phyloP scores from a whole-genome alignment of 2,888 invertebrate genomes.

The Keiferia lycopersicella region DNA sequence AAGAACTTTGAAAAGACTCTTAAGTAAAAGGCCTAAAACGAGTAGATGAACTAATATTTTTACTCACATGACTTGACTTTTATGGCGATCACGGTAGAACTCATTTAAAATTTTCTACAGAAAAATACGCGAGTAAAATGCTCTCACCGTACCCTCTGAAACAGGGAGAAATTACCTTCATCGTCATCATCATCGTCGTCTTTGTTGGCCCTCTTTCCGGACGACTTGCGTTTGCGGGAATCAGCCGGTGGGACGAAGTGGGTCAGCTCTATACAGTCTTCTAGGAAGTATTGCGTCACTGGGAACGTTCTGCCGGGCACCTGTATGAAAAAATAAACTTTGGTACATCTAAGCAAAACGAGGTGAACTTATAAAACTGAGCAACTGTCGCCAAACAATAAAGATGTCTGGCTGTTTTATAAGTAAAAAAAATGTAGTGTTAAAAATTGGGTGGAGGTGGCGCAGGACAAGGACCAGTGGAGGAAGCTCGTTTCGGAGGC shows the following conservation, averaged over 20 bases:
- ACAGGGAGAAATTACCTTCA: slow-evolving; percentile 54
- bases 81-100: too few relatives aligned
- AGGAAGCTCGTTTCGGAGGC: too few relatives aligned
- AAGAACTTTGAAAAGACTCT: too few relatives aligned
- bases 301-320: slow-evolving; percentile 93
- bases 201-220: slow-evolving; percentile 74
- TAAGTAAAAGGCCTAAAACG: too few relatives aligned
- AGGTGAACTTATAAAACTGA: background rate
- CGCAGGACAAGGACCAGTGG: too few relatives aligned
- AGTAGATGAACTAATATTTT: too few relatives aligned
- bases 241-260: slow-evolving; percentile 90
- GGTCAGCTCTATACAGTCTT: slow-evolving; percentile 94
- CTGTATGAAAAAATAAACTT: slow-evolving; percentile 37
- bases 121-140: too few relatives aligned
- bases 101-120: too few relatives aligned
- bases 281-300: slow-evolving; percentile 95
- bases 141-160: too few relatives aligned
- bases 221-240: slow-evolving; percentile 85
- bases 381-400: background rate
- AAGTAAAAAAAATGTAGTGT: too few relatives aligned
- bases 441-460: too few relatives aligned
- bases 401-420: background rate
- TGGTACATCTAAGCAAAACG: background rate
- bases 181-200: slow-evolving; percentile 83
- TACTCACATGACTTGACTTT: too few relatives aligned